These are phyloP conservation scores for Papilio glaucus DNA, from an alignment of 1,140 invertebrate genomes.

Conservation along the genomic window DNA sequence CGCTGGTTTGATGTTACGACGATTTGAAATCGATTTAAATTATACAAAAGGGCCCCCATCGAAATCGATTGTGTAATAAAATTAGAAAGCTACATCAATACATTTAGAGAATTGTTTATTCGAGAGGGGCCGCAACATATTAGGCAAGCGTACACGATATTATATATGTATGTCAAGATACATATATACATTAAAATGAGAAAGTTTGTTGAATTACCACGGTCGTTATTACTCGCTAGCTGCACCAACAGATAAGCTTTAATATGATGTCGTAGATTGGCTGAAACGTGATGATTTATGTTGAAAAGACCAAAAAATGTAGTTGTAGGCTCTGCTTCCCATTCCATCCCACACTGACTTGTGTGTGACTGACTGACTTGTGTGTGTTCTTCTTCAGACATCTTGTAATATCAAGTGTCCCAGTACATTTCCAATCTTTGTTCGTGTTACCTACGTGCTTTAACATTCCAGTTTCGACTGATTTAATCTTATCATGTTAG, in stretches of 20 bases:
- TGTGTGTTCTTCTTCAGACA: too few species aligned
- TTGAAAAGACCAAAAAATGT: too few species aligned
- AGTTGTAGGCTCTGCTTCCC: too few species aligned
- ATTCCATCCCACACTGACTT: too few species aligned
- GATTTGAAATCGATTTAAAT: conserved; percentile 17
- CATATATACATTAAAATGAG: neutral
- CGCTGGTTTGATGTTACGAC: neutral
- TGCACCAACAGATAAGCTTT: too few species aligned
- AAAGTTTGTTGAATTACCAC: too few species aligned
- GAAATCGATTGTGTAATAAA: conserved; percentile 13
- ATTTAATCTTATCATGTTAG: conserved; percentile 13
- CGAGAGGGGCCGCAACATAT: neutral
- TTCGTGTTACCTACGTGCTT: neutral
- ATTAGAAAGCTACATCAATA: neutral
- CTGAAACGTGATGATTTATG: too few species aligned
- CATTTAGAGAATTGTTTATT: neutral
- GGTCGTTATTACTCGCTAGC: too few species aligned
- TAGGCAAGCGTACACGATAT: neutral
- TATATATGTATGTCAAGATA: neutral
- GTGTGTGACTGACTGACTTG: too few species aligned
- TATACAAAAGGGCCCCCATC: conserved; percentile 1
- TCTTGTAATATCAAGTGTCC: neutral
- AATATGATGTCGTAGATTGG: too few species aligned
- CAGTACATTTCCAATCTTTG: neutral
- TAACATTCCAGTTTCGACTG: conserved; percentile 8